Evolutionary conservation across 2,113 vertebrate species (phyloP), one percentile per base, ranked within the genome.

Genomic region (Engraulis encrasicolus): DNA sequence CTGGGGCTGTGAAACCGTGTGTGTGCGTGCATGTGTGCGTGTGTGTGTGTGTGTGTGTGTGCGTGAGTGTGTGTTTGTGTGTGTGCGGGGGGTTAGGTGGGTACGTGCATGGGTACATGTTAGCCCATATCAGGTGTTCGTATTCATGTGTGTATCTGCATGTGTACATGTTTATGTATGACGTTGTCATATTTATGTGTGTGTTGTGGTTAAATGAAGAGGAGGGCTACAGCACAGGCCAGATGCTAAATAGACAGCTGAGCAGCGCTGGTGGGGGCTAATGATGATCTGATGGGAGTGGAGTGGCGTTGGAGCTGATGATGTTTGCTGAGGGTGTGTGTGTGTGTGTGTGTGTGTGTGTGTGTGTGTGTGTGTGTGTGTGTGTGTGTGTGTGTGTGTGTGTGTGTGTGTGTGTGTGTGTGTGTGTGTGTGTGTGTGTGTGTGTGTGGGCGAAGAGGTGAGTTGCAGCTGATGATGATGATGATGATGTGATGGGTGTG

Each of bases 1-100:
- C 92, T 85, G 82, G 61, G 23, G 77, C 37, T n/a, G 23, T 78
- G 48, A 78, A 85, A 71, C 27, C 81, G 36, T 40, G 54, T 23
- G 54, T 23, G 54, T 23, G 2, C 7, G 54, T 58, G 52, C 20
- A 20, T 52, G 50, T 52, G 50, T 6, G 50, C 19, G 50, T 6
- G 50, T 52, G 18, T 52, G 50, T 52, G 50, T 52, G 50, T 6
- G 50, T 52, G 15, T 6, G 50, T 52, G 50, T 52, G 50, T 52
- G 50, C 19, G 50, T 6, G 50, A 18, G 50, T 6, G 50, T 52
- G 14, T 6, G 50, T 6, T 14, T 6, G 50, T 52, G 50, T 18
- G 15, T 52, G 6, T 52, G 50, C 19, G 14, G 4, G 50, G 40
- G 3, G 40, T 45, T 45, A 18, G 1, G 15, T 52, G 7, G 14